Percentiles rank a stretch among this genome's conserved stretches.
Evolutionary conservation across 2,797 vertebrate genomes (phyloP).

Genomic region (Hozukius guyotensis): DNA sequence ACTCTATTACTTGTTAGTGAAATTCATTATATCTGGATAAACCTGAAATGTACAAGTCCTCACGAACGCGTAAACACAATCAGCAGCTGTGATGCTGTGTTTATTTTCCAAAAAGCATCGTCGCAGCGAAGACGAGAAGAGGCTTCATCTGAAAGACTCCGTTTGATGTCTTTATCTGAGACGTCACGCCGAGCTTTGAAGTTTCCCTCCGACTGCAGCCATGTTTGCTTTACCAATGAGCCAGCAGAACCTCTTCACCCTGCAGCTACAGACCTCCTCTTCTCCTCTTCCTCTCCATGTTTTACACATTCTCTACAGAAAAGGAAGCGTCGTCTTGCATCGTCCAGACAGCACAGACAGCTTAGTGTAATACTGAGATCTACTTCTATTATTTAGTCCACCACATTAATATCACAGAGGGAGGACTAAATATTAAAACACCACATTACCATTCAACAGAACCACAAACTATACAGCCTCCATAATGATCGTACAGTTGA

Average conservation of each 20-base stretch:
- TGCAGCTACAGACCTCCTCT: not conserved
- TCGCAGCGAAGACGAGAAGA: not conserved
- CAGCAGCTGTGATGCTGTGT: conserved; percentile 19
- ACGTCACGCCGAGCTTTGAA: conserved; percentile 51
- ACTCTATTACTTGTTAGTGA: not conserved
- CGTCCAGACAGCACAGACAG: not conserved
- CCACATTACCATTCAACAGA: not conserved
- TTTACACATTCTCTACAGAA: not conserved
- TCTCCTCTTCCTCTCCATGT: not conserved
- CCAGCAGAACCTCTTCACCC: not conserved
- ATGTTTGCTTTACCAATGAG: conserved; percentile 40
- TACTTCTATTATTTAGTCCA: not conserved
- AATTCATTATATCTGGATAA: not conserved
- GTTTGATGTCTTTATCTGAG: conserved; percentile 63
- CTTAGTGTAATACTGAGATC: not conserved
- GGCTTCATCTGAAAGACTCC: conserved; percentile 34
- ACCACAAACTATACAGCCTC: not conserved
- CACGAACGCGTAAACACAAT: not conserved
- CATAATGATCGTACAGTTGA: not conserved
- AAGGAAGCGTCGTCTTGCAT: not conserved
- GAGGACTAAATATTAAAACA: not conserved
- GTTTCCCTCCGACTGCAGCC: conserved; percentile 17
- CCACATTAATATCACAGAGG: not conserved
- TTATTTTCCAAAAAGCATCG: conserved; percentile 15
- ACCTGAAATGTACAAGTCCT: not conserved